phyloP scores from a whole-genome alignment of 2,113 vertebrate species.

The Varanus komodoensis region DNA sequence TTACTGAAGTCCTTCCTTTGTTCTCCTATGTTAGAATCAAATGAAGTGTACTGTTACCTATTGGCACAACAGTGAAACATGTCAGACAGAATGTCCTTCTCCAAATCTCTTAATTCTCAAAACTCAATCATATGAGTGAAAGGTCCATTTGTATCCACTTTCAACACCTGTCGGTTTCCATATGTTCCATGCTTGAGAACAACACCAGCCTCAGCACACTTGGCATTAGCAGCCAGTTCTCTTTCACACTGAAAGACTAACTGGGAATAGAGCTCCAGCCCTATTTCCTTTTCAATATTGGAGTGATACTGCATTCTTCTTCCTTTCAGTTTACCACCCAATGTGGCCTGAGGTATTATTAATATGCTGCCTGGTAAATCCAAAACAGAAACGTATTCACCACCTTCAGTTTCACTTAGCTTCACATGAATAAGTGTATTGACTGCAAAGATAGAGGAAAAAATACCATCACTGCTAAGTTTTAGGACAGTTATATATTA shows the following conservation, averaged over 20 bases:
- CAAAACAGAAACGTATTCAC: constrained; percentile 84
- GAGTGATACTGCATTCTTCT: constrained; percentile 92
- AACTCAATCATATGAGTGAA: constrained; percentile 95
- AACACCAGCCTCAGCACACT: constrained; percentile 73
- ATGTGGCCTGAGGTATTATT: constrained; percentile 92
- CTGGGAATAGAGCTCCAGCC: constrained; percentile 83
- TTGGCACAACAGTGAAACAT: background rate
- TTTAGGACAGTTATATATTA: background rate
- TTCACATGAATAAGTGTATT: constrained; percentile 86
- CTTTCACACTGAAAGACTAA: constrained; percentile 88
- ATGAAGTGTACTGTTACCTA: constrained; percentile 9
- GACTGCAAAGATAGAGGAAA: constrained; percentile 73
- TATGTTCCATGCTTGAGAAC: constrained; percentile 88
- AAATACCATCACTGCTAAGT: background rate
- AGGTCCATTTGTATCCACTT: constrained; percentile 93
- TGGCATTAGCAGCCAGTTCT: constrained; percentile 77
- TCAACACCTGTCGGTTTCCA: constrained; percentile 92
- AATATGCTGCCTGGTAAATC: constrained; percentile 89
- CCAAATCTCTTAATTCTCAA: constrained; percentile 68
- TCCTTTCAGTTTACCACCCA: constrained; percentile 90
- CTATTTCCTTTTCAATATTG: constrained; percentile 91
- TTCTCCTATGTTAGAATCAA: background rate
- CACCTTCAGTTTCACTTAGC: constrained; percentile 86
- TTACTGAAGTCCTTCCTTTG: constrained; percentile 8
- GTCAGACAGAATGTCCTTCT: background rate